A percentile compares a stretch with the other conserved stretches of the same genome.
Conservation (phyloP, 2,797 vertebrate species). For the Craterocephalus amniculus region DNA sequence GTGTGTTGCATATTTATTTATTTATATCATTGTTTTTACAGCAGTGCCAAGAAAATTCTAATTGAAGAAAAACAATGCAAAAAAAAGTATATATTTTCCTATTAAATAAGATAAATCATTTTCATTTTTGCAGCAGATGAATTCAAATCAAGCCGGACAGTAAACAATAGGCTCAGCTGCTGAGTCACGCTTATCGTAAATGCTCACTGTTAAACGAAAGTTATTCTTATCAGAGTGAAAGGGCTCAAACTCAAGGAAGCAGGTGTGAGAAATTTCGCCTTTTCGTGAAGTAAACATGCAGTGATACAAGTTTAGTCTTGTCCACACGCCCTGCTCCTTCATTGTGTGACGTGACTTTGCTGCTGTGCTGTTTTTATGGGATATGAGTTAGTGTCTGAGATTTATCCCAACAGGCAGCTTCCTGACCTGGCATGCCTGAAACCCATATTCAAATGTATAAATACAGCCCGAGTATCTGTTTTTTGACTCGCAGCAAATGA, state of each 20-base stretch:
- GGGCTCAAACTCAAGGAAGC: constrained; percentile 15
- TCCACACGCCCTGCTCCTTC: constrained; percentile 17
- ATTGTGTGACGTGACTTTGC: constrained; percentile 4
- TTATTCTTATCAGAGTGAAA: constrained; percentile 31
- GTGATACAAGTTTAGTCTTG: constrained; percentile 46
- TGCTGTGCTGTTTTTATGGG: constrained; percentile 21
- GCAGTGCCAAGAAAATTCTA: background rate
- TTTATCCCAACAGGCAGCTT: constrained; percentile 13
- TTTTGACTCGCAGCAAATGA: background rate
- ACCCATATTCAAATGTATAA: background rate
- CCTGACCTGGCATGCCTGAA: background rate
- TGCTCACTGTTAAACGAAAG: background rate
- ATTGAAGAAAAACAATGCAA: background rate
- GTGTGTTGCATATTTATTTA: background rate
- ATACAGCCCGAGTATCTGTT: background rate
- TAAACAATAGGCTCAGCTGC: background rate
- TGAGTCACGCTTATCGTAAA: constrained; percentile 10
- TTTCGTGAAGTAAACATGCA: constrained; percentile 39
- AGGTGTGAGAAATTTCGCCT: constrained; percentile 38
- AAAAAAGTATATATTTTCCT: background rate
- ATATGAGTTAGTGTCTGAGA: constrained; percentile 39
- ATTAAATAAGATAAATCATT: background rate
- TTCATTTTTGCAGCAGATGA: background rate
- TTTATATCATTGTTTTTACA: background rate
- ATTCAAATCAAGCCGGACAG: background rate